Evolutionary conservation across 1,140 invertebrate species (phyloP).

Genomic region (Pentalonia nigronervosa): DNA sequence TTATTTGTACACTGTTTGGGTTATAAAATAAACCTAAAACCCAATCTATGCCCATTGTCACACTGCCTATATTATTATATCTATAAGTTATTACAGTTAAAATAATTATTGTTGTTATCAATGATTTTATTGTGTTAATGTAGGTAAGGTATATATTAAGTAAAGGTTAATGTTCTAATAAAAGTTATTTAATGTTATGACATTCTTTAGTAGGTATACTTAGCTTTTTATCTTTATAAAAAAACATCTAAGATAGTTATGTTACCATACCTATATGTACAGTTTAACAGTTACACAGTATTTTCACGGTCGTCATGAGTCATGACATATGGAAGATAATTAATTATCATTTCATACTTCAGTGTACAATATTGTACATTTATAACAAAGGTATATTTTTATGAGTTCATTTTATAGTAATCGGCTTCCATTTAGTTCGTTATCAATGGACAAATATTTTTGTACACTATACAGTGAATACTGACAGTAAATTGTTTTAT

Average conservation of each 20-base stretch:
- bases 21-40: not conserved
- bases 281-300: not conserved
- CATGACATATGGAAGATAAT: not conserved
- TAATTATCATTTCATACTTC: not conserved
- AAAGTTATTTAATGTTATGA: not conserved
- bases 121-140: not conserved
- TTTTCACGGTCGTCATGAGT: not conserved
- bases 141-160: not conserved
- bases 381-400: not conserved
- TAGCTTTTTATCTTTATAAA: not conserved
- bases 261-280: not conserved
- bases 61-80: not conserved
- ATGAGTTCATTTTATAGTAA: not conserved
- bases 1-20: not conserved
- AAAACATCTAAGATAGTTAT: not conserved
- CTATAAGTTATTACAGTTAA: not conserved
- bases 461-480: not conserved
- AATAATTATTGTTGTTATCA: not conserved
- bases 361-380: not conserved
- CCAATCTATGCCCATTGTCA: not conserved
- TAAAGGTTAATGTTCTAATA: not conserved
- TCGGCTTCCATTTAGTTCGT: not conserved
- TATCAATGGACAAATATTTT: not conserved
- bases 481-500: not conserved
- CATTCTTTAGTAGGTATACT: not conserved